phyloP scores from a whole-genome alignment of 2,888 invertebrate genomes.

The Sesia bembeciformis region DNA sequence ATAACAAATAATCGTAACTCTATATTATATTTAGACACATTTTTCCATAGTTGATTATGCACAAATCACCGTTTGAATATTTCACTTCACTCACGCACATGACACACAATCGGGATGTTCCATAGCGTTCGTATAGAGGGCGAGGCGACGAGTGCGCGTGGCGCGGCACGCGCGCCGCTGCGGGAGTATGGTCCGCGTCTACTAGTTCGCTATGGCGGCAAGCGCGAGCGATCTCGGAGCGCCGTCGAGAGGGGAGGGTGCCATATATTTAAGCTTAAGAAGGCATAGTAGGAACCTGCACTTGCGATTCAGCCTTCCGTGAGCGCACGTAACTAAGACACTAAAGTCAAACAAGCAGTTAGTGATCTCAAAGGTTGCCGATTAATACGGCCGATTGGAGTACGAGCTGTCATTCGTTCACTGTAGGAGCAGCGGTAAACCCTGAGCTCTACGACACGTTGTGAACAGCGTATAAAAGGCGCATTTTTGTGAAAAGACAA shows the following conservation, averaged over 20 bases:
- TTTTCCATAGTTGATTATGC: too few species aligned
- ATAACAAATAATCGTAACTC: too few species aligned
- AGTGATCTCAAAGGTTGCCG: neutral
- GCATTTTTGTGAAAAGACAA: too few species aligned
- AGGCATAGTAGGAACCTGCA: constrained; percentile 19
- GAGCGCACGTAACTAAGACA: constrained; percentile 22
- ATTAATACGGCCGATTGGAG: too few species aligned
- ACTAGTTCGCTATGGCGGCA: constrained; percentile 6
- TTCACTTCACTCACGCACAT: too few species aligned
- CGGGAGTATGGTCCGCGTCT: constrained; percentile 1
- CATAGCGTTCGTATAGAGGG: neutral
- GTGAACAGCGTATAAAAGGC: too few species aligned
- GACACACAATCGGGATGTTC: too few species aligned
- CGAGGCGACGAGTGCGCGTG: neutral
- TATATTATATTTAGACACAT: too few species aligned
- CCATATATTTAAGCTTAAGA: constrained; percentile 15
- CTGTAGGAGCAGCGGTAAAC: too few species aligned
- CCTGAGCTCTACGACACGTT: too few species aligned
- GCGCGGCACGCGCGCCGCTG: constrained; percentile 2
- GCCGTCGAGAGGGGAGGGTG: constrained; percentile 4
- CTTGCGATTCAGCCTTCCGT: constrained; percentile 29
- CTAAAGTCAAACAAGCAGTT: neutral
- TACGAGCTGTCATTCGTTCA: too few species aligned
- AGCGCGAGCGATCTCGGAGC: constrained; percentile 5
- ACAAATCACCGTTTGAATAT: too few species aligned